Base-by-base conservation (phyloP, 2,888 invertebrate genomes). In the Elaeidobius kamerunicus region DNA sequence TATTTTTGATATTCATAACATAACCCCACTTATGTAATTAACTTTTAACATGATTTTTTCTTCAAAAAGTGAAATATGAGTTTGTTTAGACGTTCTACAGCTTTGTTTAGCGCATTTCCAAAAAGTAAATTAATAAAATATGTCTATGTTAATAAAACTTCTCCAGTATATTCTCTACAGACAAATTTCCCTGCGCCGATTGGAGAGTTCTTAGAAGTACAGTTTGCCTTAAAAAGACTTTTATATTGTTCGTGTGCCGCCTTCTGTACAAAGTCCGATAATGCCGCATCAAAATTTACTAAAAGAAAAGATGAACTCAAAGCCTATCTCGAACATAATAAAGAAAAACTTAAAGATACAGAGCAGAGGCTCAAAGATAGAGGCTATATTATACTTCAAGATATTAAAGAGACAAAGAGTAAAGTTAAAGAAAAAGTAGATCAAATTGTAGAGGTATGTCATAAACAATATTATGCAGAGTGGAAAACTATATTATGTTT, bases 371-470 rank as follows among this genome's bases (percentile, higher is more conserved):
- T 84, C 19, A 76, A 78, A 65, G 78, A 78, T 44, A 81, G 78
- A 61, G 83, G 83, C 56, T 80, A 82, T 63, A 74, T 79, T 46
- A 70, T 88, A 34, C 78, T 87, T 4, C 81, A 83, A 68, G 86
- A 87, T 68, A 82, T 88, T 57, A 79, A 82, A 60, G 83, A 84
- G 67, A 86, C 84, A 1, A 84, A 81, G 65, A 78, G 82, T 30
- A 85, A 83, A 69, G 82, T 87, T 11, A 84, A 81, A 66, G 85
- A 83, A 63, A 83, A 80, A 67, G 78, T 90, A 61, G 87, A 86
- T 67, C 84, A 82, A 70, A 84, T 86, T 60, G 83, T 89, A 57
- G 88, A 86, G 74, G 86, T 82, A 60, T 11, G 41, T 47, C 16
- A 18, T n/a, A 7, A 43, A 17, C 3, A 9, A 1, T 11, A n/a